phyloP scores from a whole-genome alignment of 2,797 vertebrate genomes.

The Hippoglossus hippoglossus region DNA sequence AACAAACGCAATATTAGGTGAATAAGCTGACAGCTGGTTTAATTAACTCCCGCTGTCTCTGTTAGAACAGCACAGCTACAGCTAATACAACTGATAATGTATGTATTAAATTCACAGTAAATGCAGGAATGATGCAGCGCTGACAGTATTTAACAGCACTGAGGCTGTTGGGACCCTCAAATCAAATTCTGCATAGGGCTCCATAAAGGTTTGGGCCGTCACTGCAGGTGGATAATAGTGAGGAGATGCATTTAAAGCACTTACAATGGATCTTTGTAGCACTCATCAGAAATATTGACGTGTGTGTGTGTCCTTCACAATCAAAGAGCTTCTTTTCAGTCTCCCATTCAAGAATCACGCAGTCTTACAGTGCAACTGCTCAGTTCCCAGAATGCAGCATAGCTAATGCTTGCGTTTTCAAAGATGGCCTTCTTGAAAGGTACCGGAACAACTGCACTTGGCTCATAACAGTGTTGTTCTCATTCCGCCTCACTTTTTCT shows the following conservation, averaged over 20 bases:
- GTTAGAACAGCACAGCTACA: too few species aligned
- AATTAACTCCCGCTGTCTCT: too few species aligned
- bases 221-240: background rate
- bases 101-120: too few species aligned
- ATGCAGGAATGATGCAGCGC: background rate
- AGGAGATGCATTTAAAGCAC: conserved; percentile 33
- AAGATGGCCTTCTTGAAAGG: conserved; percentile 26
- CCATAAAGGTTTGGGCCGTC: background rate
- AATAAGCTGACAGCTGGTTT: too few species aligned
- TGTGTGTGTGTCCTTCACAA: conserved; percentile 43
- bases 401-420: conserved; percentile 14
- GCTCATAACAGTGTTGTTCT: conserved; percentile 18
- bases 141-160: too few species aligned
- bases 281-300: conserved; percentile 12
- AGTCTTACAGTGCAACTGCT: background rate
- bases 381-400: background rate
- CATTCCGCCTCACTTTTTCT: conserved; percentile 2
- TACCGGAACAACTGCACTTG: conserved; percentile 5
- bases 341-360: conserved; percentile 17
- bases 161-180: background rate
- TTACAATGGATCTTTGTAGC: conserved; percentile 19
- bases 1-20: too few species aligned
- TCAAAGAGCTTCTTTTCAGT: conserved; percentile 48
- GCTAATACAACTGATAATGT: too few species aligned
- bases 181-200: background rate